Conservation (phyloP, 2,888 invertebrate genomes). For the Tigriopus californicus region DNA sequence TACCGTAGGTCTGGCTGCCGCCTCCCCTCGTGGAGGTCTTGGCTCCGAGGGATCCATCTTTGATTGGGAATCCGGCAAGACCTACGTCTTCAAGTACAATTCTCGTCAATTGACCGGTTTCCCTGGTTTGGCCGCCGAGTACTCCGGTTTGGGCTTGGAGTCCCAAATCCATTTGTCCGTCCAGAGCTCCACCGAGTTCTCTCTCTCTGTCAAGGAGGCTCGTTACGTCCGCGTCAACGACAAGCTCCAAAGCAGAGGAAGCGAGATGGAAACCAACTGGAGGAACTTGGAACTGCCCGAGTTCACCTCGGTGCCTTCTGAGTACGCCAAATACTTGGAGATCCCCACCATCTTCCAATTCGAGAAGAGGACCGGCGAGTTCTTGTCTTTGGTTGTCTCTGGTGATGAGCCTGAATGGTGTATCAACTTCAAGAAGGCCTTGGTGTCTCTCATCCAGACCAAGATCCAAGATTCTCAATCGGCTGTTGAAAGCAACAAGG, state of each 20-base stretch:
- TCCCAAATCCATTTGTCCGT: conserved; percentile 10
- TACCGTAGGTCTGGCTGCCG: conserved; percentile 2
- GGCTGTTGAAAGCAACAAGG: background rate
- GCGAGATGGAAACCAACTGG: background rate
- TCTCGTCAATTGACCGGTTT: conserved; percentile 14
- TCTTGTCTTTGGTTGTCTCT: conserved; percentile 4
- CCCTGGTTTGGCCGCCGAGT: conserved; percentile 13
- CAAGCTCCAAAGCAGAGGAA: background rate
- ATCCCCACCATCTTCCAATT: conserved; percentile 9
- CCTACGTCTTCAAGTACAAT: conserved; percentile 12
- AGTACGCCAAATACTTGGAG: conserved; percentile 8
- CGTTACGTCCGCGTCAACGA: background rate
- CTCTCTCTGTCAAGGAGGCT: conserved; percentile 9
- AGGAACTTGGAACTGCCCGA: background rate
- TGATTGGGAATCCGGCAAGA: conserved; percentile 8
- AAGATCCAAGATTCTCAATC: background rate
- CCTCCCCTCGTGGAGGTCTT: background rate
- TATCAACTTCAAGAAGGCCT: conserved; percentile 16
- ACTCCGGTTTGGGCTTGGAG: conserved; percentile 15
- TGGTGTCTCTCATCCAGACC: conserved; percentile 12
- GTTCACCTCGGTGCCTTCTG: background rate
- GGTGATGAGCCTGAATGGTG: conserved; percentile 15
- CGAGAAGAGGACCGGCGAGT: background rate
- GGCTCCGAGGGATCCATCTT: background rate
- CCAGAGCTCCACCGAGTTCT: background rate